Evolutionary conservation across 2,888 invertebrate species (phyloP).

Genomic region (Drosophila dives): DNA sequence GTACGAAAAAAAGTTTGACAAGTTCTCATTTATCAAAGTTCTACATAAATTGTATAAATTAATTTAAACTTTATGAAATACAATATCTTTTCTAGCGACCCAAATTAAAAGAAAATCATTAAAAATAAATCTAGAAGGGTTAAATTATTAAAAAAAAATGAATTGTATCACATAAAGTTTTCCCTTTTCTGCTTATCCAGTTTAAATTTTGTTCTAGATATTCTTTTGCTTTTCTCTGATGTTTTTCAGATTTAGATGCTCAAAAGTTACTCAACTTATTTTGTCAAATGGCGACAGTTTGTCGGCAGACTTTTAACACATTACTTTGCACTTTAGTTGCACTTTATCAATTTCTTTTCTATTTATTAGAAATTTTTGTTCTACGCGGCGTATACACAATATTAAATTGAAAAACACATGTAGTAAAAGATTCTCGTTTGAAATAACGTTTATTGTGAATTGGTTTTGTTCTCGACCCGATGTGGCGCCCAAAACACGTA

Average conservation of each 20-base stretch:
- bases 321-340: neutral
- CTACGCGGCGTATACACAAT: slow-evolving; percentile 40
- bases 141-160: neutral
- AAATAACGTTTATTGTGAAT: neutral
- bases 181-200: neutral
- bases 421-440: neutral
- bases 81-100: neutral
- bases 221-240: neutral
- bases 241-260: slow-evolving; percentile 1
- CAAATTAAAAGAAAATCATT: neutral
- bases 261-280: slow-evolving; percentile 44
- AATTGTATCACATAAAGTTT: slow-evolving; percentile 6
- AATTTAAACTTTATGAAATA: neutral
- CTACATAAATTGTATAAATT: neutral
- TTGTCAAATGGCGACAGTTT: slow-evolving; percentile 57
- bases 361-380: slow-evolving; percentile 2
- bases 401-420: slow-evolving; percentile 17
- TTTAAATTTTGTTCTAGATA: slow-evolving; percentile 7
- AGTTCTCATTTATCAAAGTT: neutral
- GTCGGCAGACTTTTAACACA: slow-evolving; percentile 16
- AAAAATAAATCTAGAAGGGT: slow-evolving; percentile 2
- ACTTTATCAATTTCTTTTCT: slow-evolving; percentile 1
- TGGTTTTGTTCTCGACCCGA: slow-evolving; percentile 2
- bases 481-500: slow-evolving; percentile 32
- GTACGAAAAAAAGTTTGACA: neutral